Evolutionary conservation across 2,888 invertebrate species (phyloP), one percentile per base, ranked within the genome.

Genomic region (Drosophila nigricruria): DNA sequence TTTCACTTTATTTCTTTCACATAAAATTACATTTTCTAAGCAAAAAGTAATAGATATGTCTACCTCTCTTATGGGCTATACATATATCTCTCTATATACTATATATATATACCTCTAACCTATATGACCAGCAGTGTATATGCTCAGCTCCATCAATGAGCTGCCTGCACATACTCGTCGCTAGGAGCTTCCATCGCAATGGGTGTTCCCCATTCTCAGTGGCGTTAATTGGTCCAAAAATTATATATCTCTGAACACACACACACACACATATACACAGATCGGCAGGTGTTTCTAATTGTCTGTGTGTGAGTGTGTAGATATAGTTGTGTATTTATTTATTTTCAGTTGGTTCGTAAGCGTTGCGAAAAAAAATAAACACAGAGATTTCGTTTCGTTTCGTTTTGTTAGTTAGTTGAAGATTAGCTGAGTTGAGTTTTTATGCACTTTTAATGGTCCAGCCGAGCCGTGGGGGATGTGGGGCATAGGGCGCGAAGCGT

Each of bases 361-460:
- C 57, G 67, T 79, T 77, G 81, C 81, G 63, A 84, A 84, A 87
- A 73, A 73, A 78, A 81, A 81, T 66, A 88, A 84, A 79, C 87
- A 81, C 43, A 25, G 12, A 60, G 58, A 38, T 52, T 54, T 38
- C 38, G 65, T 65, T 54, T 38, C 36, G 65, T 67, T 49, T 60
- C 38, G 65, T 63, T 49, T 60, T 53, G 45, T 66, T 60, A 27
- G 60, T 32, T 61, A 64, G 58, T 61, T 56, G 58, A 57, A 36
- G 62, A 67, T 79, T 67, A 52, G 52, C 10, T 5, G 36, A 52
- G 62, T 50, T 57, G 52, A 49, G 52, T 73, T 77, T 79, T 79
- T 73, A 79, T 79, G 79, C 77, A 77, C 67, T 80, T 79, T 79
- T 73, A 77, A 80, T 80, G 70, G 70, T 38, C 52, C 16, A 3